Evolutionary conservation across 2,113 vertebrate genomes (phyloP).

Genomic region (Anoplopoma fimbria): DNA sequence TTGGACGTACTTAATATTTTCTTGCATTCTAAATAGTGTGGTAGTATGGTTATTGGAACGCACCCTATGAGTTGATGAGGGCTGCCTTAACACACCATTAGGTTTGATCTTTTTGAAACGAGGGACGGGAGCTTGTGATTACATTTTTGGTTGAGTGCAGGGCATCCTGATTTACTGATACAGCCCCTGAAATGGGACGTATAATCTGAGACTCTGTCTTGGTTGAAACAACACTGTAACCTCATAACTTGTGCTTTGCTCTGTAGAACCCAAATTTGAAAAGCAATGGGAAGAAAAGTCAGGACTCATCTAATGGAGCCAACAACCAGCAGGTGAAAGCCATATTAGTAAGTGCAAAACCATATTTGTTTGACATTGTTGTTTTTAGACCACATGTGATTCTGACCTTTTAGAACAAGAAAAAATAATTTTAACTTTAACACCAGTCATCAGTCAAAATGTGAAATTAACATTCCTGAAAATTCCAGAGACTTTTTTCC

Average conservation of each 20-base stretch:
- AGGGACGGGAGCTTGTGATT: neutral
- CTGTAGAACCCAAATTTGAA: slow-evolving; percentile 85
- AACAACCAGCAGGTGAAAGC: slow-evolving; percentile 77
- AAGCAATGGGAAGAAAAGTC: slow-evolving; percentile 86
- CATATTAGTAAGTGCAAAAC: slow-evolving; percentile 23
- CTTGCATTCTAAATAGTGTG: neutral
- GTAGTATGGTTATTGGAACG: too few species aligned
- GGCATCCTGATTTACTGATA: neutral
- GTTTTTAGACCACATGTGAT: neutral
- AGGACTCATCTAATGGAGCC: slow-evolving; percentile 87
- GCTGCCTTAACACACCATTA: neutral
- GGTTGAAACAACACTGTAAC: neutral
- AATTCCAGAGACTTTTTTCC: neutral
- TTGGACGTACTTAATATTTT: too few species aligned
- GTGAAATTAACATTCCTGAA: neutral
- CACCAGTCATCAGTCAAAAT: neutral
- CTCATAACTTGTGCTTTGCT: slow-evolving; percentile 22
- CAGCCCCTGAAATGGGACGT: neutral
- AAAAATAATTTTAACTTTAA: too few species aligned
- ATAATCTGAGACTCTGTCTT: neutral
- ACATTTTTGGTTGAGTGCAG: neutral
- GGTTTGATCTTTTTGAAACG: neutral
- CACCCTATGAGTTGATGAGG: neutral
- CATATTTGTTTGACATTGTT: neutral
- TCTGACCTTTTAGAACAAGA: neutral